Evolutionary conservation across 2,113 vertebrate genomes (phyloP).

Genomic region (Hippocampus abdominalis): DNA sequence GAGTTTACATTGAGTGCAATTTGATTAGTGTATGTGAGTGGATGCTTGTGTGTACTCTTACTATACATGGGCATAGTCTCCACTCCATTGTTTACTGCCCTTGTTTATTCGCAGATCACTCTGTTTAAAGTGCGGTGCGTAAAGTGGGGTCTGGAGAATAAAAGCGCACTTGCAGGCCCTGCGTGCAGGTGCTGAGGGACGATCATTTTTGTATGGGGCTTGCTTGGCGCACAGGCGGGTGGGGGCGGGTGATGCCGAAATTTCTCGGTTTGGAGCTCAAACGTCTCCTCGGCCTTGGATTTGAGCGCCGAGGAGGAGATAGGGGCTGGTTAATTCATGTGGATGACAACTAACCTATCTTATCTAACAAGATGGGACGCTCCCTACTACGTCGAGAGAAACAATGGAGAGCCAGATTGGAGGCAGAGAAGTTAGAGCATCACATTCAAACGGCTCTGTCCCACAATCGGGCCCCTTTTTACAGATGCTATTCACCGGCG

Average conservation of each 20-base stretch:
- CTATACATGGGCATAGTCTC: conserved; percentile 73
- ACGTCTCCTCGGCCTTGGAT: conserved; percentile 54
- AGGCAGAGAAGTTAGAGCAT: conserved; percentile 81
- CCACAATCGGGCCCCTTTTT: conserved; percentile 68
- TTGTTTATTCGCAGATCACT: conserved; percentile 91
- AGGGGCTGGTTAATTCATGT: conserved; percentile 53
- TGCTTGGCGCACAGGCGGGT: background rate
- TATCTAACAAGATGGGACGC: conserved; percentile 77
- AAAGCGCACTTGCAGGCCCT: conserved; percentile 66
- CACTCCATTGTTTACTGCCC: conserved; percentile 86
- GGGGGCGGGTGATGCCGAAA: background rate
- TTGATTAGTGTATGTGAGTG: conserved; percentile 74
- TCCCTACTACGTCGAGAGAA: conserved; percentile 74
- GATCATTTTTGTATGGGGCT: conserved; percentile 23
- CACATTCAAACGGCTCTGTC: conserved; percentile 74
- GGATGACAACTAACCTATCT: conserved; percentile 67
- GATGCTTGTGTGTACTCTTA: conserved; percentile 67
- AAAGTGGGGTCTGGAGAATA: conserved; percentile 69
- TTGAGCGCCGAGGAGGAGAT: conserved; percentile 35
- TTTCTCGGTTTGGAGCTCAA: conserved; percentile 9
- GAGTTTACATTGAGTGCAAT: conserved; percentile 92
- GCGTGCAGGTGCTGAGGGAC: conserved; percentile 56
- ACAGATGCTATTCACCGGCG: conserved; percentile 74
- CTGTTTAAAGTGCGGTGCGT: conserved; percentile 79
- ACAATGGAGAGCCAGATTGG: conserved; percentile 76